Conservation (phyloP, 1,140 invertebrate species). For the Telenomus remus region DNA sequence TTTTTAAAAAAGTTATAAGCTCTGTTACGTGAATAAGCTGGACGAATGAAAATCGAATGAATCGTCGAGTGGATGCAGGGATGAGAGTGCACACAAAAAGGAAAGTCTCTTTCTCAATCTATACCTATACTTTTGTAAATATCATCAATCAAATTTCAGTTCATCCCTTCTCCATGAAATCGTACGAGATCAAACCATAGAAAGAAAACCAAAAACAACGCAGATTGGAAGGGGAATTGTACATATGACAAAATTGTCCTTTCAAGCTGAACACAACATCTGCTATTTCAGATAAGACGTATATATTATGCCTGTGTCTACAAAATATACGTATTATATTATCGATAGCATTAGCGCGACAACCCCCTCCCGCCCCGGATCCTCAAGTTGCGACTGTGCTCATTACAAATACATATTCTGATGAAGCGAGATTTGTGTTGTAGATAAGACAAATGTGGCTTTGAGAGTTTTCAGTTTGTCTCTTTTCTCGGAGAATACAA, state of each 20-base stretch:
- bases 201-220: slow-evolving; percentile 6
- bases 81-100: slow-evolving; percentile 13
- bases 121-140: slow-evolving; percentile 35
- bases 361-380: slow-evolving; percentile 33
- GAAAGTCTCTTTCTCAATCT: slow-evolving; percentile 27
- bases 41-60: slow-evolving; percentile 20
- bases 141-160: slow-evolving; percentile 26
- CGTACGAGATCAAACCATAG: slow-evolving; percentile 30
- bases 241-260: too few species aligned
- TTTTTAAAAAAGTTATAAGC: slow-evolving; percentile 47
- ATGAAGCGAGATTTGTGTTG: slow-evolving; percentile 25
- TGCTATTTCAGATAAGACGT: slow-evolving; percentile 22
- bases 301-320: slow-evolving; percentile 48
- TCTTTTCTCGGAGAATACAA: not conserved
- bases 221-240: not conserved
- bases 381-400: slow-evolving; percentile 47
- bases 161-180: slow-evolving; percentile 11
- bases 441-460: slow-evolving; percentile 17
- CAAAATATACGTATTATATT: slow-evolving; percentile 38
- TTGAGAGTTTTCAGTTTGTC: slow-evolving; percentile 8
- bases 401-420: slow-evolving; percentile 47
- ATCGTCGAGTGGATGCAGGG: slow-evolving; percentile 28
- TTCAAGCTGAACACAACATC: too few species aligned
- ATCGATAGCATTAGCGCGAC: slow-evolving; percentile 51
- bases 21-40: slow-evolving; percentile 15